phyloP scores from a whole-genome alignment of 2,888 invertebrate species.

The Spodoptera exigua region DNA sequence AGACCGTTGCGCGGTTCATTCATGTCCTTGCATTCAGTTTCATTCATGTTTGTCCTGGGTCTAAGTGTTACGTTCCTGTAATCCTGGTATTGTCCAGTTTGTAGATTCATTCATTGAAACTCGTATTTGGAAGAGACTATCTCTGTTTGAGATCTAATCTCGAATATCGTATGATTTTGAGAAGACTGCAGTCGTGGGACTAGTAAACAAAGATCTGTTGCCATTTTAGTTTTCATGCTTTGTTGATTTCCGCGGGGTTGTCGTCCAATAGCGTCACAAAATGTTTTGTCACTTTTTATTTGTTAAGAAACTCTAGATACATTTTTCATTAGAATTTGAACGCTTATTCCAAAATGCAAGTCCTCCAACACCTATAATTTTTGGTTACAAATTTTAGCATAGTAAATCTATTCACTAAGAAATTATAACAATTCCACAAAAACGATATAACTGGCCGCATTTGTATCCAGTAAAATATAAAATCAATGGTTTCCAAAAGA shows the following conservation, averaged over 20 bases:
- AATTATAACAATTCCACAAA: no score
- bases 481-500: conserved; percentile 44
- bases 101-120: conserved; percentile 66
- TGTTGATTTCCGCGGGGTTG: not conserved
- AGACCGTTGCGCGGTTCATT: conserved; percentile 54
- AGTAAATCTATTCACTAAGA: no score
- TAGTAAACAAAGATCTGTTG: conserved; percentile 5
- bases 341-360: no score
- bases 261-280: no score
- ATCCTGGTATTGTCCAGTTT: conserved; percentile 64
- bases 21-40: conserved; percentile 65
- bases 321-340: no score
- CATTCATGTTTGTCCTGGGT: conserved; percentile 69
- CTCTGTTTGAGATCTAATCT: conserved; percentile 40
- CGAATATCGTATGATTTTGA: conserved; percentile 11
- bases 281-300: no score
- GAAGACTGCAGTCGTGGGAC: not conserved
- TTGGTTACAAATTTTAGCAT: no score
- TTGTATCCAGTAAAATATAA: conserved; percentile 5
- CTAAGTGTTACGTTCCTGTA: conserved; percentile 56
- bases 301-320: no score
- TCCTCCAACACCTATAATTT: no score
- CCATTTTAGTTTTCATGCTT: not conserved
- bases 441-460: no score
- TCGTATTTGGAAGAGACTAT: conserved; percentile 52